phyloP scores from a whole-genome alignment of 2,888 invertebrate genomes.

The Leucophora obtusa region DNA sequence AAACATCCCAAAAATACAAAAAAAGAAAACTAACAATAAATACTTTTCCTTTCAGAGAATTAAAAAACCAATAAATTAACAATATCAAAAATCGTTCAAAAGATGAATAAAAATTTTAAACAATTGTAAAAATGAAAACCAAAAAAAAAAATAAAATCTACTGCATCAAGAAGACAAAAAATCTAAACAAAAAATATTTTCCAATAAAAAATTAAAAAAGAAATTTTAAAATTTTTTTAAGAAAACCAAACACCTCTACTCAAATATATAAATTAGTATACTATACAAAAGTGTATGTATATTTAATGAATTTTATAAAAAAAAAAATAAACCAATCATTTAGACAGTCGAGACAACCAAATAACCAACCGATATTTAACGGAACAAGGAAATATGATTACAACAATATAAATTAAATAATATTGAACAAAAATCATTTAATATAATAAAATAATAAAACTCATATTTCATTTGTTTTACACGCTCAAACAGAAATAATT shows the following conservation, averaged over 20 bases:
- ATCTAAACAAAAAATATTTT: slow-evolving; percentile 51
- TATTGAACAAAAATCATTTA: slow-evolving; percentile 50
- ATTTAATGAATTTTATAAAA: slow-evolving; percentile 34
- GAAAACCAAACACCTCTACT: slow-evolving; percentile 64
- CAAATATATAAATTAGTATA: slow-evolving; percentile 31
- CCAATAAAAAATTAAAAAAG: slow-evolving; percentile 44
- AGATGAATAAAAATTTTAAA: slow-evolving; percentile 33
- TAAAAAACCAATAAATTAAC: slow-evolving; percentile 20
- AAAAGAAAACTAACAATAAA: slow-evolving; percentile 31
- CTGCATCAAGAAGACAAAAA: slow-evolving; percentile 28
- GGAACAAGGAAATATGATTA: slow-evolving; percentile 62
- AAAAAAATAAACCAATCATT: slow-evolving; percentile 44
- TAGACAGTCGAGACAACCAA: slow-evolving; percentile 61
- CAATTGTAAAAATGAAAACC: slow-evolving; percentile 36
- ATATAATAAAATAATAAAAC: slow-evolving; percentile 31
- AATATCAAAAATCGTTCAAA: slow-evolving; percentile 61
- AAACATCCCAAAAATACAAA: neutral
- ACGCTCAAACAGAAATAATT: slow-evolving; percentile 54
- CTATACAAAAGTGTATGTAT: slow-evolving; percentile 29
- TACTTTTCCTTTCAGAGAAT: slow-evolving; percentile 31
- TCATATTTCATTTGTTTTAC: slow-evolving; percentile 58
- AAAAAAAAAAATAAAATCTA: slow-evolving; percentile 28
- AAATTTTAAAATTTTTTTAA: slow-evolving; percentile 60
- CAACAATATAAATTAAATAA: slow-evolving; percentile 49
- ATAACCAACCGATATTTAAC: slow-evolving; percentile 64